Percentiles rank a stretch among this genome's conserved stretches.
phyloP scores from a whole-genome alignment of 2,113 vertebrate species.

The Cyanocitta stelleri region DNA sequence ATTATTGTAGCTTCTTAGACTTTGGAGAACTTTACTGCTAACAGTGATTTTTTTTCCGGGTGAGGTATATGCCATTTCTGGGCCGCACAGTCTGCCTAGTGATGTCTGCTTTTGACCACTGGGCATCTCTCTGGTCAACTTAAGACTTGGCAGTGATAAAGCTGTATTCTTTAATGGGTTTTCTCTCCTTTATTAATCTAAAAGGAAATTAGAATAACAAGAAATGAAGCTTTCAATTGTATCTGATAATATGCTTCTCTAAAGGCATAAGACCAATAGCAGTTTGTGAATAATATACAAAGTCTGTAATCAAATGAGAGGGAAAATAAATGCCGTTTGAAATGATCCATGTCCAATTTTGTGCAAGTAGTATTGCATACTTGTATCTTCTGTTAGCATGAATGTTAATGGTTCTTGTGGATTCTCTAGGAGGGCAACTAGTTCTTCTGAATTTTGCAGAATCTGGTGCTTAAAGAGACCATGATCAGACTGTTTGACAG shows the following conservation, averaged over 20 bases:
- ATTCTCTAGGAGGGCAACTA: neutral
- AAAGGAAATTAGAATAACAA: neutral
- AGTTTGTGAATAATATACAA: neutral
- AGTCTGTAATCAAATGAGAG: neutral
- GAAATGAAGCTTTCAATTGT: neutral
- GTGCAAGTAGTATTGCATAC: neutral
- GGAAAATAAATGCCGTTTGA: neutral
- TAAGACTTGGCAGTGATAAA: neutral
- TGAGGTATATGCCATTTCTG: fast-evolving
- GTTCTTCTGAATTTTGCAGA: neutral
- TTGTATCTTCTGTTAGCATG: neutral
- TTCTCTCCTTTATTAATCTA: neutral
- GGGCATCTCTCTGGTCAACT: neutral
- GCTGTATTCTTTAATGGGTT: neutral
- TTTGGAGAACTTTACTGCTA: neutral
- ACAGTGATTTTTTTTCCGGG: neutral
- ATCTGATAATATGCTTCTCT: neutral
- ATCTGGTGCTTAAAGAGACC: neutral
- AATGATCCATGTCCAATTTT: neutral
- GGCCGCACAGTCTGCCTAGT: neutral
- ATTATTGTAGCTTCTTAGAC: neutral
- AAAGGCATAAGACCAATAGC: neutral
- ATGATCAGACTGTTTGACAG: neutral
- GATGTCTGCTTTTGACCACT: neutral
- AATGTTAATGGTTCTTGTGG: neutral